Conservation (phyloP, 2,113 vertebrate genomes). For the Lophura nycthemera region DNA sequence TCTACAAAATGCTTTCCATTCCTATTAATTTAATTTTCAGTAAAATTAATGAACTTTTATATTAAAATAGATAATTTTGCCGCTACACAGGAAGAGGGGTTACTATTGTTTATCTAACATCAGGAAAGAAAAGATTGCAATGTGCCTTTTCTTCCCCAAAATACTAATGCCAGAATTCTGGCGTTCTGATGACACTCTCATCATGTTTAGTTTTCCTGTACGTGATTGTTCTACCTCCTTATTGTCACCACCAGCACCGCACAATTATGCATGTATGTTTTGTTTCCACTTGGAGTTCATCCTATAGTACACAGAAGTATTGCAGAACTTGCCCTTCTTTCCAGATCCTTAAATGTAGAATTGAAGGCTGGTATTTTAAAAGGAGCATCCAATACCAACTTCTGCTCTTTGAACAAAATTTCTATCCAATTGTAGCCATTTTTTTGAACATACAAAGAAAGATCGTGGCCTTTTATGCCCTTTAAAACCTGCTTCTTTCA, state of each 20-base stretch:
- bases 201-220: neutral
- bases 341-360: neutral
- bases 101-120: neutral
- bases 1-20: neutral
- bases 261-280: neutral
- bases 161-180: neutral
- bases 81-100: neutral
- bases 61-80: neutral
- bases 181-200: fast-evolving
- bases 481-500: neutral
- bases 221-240: neutral
- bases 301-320: neutral
- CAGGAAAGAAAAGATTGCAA: neutral
- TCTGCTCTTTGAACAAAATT: neutral
- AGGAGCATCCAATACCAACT: neutral
- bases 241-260: neutral
- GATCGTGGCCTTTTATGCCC: neutral
- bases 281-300: neutral
- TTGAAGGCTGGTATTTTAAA: neutral
- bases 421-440: neutral
- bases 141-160: neutral
- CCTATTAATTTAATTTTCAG: neutral
- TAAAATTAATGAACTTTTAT: neutral
- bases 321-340: neutral
- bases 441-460: neutral